Base-by-base conservation (phyloP, 2,797 vertebrate genomes). In the Rachycentron canadum region DNA sequence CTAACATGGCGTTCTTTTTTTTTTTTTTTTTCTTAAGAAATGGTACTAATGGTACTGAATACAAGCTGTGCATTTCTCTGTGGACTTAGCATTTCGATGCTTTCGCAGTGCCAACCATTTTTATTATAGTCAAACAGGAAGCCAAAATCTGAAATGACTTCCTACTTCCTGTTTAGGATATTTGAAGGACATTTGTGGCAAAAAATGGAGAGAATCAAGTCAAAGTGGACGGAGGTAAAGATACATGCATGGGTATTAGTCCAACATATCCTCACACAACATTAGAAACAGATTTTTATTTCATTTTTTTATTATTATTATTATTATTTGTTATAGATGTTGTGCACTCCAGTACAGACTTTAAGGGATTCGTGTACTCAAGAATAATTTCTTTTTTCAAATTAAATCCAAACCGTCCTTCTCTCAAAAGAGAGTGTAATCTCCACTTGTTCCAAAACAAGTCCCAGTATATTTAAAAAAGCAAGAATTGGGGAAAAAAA, bases 91-190 rank as follows among this genome's bases (percentile, higher is more conserved):
- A 13, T 13, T 40, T 40, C 14, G 38, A 40, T 40, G 14, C 12
- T 40, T 13, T n/a, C n/a, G n/a, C n/a, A n/a, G n/a, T n/a, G n/a
- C n/a, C n/a, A n/a, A n/a, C n/a, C n/a, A n/a, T n/a, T n/a, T n/a
- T n/a, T n/a, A n/a, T 21, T 7, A 3, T 19, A 19, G 17, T 41
- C 10, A 57, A 40, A 60, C 25, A 25, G 16, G 32, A 58, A 59
- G 12, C 60, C 25, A 3, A 53, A 59, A 76, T 58, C 19, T 43
- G 41, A 10, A 69, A 53, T 65, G 53, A 65, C 64, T 69, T 63
- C 57, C 64, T 68, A 63, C 43, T 58, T 73, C 58, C 57, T 65
- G 64, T 36, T 75, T 7, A 56, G 32, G n/a, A 23, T 28, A 30
- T 13, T 36, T 53, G 23, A 60, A 47, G 30, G 17, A 14, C 14